phyloP scores from a whole-genome alignment of 2,113 vertebrate genomes.

The Taxidea taxus region DNA sequence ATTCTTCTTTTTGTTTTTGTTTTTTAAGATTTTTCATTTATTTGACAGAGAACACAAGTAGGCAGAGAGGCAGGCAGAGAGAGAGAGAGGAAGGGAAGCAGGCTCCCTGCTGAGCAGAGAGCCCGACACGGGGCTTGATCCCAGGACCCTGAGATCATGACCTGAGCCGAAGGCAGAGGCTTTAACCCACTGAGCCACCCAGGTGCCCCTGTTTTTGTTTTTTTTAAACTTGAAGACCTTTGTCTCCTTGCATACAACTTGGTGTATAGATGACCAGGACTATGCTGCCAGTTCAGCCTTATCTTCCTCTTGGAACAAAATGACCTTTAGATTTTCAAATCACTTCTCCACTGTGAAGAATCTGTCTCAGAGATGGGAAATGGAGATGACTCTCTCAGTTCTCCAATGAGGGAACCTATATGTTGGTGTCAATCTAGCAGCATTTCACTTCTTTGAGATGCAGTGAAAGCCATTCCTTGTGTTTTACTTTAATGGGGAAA shows the following conservation, averaged over 20 bases:
- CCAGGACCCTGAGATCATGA: too few relatives aligned
- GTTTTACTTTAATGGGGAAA: constrained; percentile 73
- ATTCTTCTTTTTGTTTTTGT: background rate
- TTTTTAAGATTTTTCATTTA: too few relatives aligned
- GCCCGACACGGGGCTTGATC: too few relatives aligned
- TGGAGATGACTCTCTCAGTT: constrained; percentile 26
- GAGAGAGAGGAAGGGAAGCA: too few relatives aligned
- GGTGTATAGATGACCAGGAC: background rate
- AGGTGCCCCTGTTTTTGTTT: too few relatives aligned
- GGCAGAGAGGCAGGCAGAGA: too few relatives aligned
- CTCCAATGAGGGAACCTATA: background rate
- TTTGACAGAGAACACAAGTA: too few relatives aligned
- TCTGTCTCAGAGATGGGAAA: constrained; percentile 46
- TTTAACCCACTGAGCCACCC: too few relatives aligned
- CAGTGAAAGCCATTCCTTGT: constrained; percentile 65
- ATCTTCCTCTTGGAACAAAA: constrained; percentile 6
- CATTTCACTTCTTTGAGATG: constrained; percentile 38
- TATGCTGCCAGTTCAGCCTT: background rate
- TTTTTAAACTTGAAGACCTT: background rate
- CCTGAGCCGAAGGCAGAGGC: too few relatives aligned
- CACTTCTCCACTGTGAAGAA: constrained; percentile 25
- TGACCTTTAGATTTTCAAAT: constrained; percentile 35
- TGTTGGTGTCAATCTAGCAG: constrained; percentile 22
- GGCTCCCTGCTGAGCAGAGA: too few relatives aligned
- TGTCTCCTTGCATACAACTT: background rate